Base-by-base conservation (phyloP, 2,888 invertebrate species). In the Drosophila neotestacea region DNA sequence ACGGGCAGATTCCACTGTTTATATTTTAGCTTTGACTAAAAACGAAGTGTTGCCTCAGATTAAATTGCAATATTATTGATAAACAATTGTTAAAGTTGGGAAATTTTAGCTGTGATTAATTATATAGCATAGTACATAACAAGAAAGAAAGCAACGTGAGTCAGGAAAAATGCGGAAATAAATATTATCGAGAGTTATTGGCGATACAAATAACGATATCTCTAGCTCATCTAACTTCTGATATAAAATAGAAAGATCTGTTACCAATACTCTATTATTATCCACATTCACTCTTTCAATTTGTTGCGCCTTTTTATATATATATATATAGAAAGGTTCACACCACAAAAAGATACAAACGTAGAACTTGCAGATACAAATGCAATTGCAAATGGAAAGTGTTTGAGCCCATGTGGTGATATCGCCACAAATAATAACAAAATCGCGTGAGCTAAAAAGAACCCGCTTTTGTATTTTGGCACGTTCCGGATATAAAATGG, bases 401-500 rank as follows among this genome's bases (percentile, higher is more conserved):
- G 22, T 52, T 42, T 30, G n/a, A 5, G 36, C 28, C 52, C 30
- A 39, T 16, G 30, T 48, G 58, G 78, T 34, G 77, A 77, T 70
- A 70, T 70, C 78, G 63, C 78, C 60, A 34, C 39, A 50, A 52
- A 60, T 66, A 77, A 65, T 51, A 77, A 54, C 59, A 32, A 47
- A 48, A 70, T 77, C 67, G 70, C 77, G 77, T 78, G 76, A 34
- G 47, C 62, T 27, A 16, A 52, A 42, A 48, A 46, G 4, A 58
- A 60, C 9, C 1, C 44, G 32, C 38, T 22, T 56, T 38, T 47
- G 11, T 48, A 30, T 54, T 58, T 73, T 59, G 66, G 54, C 78
- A 70, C 78, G 78, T 78, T 64, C 61, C 70, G 44, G 63, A 36
- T 47, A 70, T 71, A 73, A 47, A 41, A 10, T 59, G 32, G 48